Conservation (phyloP, 2,888 invertebrate species). For the Dermolepida albohirtum region DNA sequence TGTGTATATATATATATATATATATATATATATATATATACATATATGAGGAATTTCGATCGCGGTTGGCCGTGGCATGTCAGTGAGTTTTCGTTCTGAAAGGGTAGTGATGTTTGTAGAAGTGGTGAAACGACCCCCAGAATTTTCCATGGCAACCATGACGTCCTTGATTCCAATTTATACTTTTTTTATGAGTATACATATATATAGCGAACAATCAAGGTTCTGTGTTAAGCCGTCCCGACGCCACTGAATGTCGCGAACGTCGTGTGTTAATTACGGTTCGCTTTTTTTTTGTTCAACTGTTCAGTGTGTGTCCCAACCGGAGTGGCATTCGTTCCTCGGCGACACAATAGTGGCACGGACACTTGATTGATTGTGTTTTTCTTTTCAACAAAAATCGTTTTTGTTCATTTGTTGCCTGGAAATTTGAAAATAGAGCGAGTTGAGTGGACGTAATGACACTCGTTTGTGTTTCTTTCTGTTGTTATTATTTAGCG, state of each 20-base stretch:
- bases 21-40: neutral
- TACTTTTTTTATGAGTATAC: constrained; percentile 1
- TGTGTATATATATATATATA: neutral
- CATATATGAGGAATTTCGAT: constrained; percentile 1
- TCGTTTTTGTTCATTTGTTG: constrained; percentile 11
- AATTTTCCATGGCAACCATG: constrained; percentile 32
- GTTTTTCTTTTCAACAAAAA: neutral
- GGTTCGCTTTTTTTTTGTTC: constrained; percentile 7
- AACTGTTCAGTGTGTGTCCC: neutral
- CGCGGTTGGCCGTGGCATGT: neutral
- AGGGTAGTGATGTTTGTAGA: constrained; percentile 11
- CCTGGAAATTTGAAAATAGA: constrained; percentile 11
- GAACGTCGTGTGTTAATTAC: no score
- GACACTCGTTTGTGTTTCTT: no score
- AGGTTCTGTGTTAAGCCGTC: no score
- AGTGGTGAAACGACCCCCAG: constrained; percentile 1
- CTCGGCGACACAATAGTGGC: constrained; percentile 9
- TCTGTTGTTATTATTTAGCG: no score
- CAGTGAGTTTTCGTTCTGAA: neutral
- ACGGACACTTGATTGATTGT: constrained; percentile 13
- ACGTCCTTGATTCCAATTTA: constrained; percentile 19
- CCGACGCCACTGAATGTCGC: no score
- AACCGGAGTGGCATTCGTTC: constrained; percentile 8
- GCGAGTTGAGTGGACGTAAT: no score
- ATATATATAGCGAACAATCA: neutral